phyloP scores from a whole-genome alignment of 2,888 invertebrate genomes.

The Pollenia labialis region DNA sequence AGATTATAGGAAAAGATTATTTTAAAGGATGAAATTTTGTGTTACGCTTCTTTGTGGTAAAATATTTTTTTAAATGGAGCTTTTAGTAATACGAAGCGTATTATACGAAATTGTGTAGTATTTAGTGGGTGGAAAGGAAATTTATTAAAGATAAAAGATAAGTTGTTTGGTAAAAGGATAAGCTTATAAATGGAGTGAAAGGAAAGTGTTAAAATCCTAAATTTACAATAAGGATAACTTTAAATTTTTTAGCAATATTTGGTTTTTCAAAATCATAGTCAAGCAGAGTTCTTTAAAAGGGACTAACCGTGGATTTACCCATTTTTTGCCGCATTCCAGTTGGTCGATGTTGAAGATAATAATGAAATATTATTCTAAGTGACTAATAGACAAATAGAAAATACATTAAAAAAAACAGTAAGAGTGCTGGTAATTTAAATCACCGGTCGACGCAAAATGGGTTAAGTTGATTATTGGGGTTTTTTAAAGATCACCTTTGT shows the following conservation, averaged over 20 bases:
- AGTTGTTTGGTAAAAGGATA: constrained; percentile 18
- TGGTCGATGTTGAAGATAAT: too few species aligned
- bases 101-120: constrained; percentile 36
- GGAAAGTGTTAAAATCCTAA: constrained; percentile 11
- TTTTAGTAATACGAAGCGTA: constrained; percentile 12
- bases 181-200: neutral
- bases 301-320: too few species aligned
- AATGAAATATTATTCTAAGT: too few species aligned
- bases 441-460: too few species aligned
- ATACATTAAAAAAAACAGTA: too few species aligned
- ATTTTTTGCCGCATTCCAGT: too few species aligned
- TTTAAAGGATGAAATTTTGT: constrained; percentile 39
- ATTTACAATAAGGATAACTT: neutral
- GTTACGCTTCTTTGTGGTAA: neutral
- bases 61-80: constrained; percentile 5
- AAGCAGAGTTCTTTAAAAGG: neutral
- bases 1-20: constrained; percentile 66
- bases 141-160: constrained; percentile 29
- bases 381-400: too few species aligned
- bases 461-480: too few species aligned
- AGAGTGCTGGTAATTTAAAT: too few species aligned
- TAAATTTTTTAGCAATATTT: neutral
- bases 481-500: too few species aligned
- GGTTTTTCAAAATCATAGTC: neutral
- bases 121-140: constrained; percentile 10